Conservation (phyloP, 2,113 vertebrate species). For the Cololabis saira region DNA sequence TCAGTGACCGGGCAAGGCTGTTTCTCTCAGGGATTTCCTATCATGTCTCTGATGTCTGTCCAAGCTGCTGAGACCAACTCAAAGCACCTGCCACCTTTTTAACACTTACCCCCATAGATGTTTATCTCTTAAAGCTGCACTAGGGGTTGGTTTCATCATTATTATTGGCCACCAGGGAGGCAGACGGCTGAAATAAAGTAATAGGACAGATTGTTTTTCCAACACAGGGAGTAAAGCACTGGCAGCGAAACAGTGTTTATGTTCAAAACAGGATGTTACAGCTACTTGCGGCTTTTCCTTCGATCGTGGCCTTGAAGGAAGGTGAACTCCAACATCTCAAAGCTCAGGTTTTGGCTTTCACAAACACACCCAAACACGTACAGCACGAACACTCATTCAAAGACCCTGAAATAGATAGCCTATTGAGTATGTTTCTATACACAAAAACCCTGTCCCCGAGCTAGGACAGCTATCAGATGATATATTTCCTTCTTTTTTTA, state of each 20-base stretch:
- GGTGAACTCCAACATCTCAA: conserved; percentile 51
- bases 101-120: neutral
- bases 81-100: conserved; percentile 40
- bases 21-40: conserved; percentile 66
- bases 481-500: neutral
- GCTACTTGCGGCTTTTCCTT: conserved; percentile 61
- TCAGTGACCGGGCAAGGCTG: conserved; percentile 21
- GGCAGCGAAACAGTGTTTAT: conserved; percentile 63
- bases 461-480: conserved; percentile 10
- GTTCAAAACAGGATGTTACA: conserved; percentile 75
- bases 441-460: conserved; percentile 31
- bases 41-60: conserved; percentile 60
- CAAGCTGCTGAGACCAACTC: conserved; percentile 40
- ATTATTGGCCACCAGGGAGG: conserved; percentile 34
- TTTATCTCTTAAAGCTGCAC: conserved; percentile 21
- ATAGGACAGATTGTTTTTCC: conserved; percentile 59
- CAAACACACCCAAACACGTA: conserved; percentile 20
- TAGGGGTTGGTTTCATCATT: conserved; percentile 16
- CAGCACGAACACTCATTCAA: conserved; percentile 17
- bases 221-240: conserved; percentile 37
- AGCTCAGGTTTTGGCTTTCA: conserved; percentile 38
- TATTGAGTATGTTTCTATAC: neutral
- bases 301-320: conserved; percentile 51
- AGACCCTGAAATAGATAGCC: conserved; percentile 33
- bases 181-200: conserved; percentile 30